These are phyloP conservation scores for Myanophis thanlyinensis DNA, from an alignment of 2,113 vertebrate species.

Conservation along the genomic window DNA sequence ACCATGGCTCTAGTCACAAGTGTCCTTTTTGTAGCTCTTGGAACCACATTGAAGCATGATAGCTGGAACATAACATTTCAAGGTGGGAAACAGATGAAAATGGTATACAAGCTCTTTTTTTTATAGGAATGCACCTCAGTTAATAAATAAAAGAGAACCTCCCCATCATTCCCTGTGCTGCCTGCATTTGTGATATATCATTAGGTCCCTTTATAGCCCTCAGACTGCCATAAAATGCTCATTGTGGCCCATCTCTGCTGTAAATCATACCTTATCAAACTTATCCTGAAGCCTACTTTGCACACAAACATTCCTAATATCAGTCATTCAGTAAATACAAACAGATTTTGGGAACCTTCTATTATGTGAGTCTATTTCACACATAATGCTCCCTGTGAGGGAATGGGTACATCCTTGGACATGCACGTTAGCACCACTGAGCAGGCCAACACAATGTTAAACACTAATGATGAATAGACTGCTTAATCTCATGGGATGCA, in stretches of 20 bases:
- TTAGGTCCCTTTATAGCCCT: background rate
- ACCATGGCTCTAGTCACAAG: background rate
- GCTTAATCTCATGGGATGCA: background rate
- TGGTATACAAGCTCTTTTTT: background rate
- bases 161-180: background rate
- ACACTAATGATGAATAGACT: background rate
- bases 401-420: background rate
- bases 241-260: background rate
- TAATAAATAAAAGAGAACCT: background rate
- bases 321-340: background rate
- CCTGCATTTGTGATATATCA: background rate
- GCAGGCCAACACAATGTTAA: background rate
- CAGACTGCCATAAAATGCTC: background rate
- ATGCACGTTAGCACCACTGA: background rate
- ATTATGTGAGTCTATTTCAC: background rate
- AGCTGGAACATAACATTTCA: background rate
- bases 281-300: background rate
- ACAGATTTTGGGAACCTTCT: background rate
- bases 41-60: background rate
- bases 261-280: background rate
- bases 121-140: background rate
- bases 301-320: background rate
- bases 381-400: background rate
- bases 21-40: too few relatives aligned
- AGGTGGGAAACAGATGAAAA: background rate